A percentile compares a stretch with the other conserved stretches of the same genome.
Conservation (phyloP, 2,113 vertebrate genomes). For the Isurus oxyrinchus region DNA sequence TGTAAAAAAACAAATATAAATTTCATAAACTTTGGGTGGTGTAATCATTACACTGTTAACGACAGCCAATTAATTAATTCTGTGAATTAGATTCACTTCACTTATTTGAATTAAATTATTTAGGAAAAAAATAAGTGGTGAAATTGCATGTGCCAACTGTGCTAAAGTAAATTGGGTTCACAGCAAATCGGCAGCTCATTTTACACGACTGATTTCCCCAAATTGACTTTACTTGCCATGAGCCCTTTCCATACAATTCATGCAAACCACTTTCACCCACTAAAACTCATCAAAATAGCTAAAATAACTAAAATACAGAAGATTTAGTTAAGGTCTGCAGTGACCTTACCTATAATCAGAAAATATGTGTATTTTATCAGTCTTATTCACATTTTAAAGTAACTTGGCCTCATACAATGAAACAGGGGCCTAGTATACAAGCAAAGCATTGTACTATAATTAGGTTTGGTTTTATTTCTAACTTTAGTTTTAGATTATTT, state of each 20-base stretch:
- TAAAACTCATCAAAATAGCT: neutral
- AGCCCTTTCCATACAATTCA: no score
- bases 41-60: neutral
- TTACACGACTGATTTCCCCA: neutral
- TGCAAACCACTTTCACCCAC: neutral
- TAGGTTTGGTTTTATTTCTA: neutral
- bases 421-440: neutral
- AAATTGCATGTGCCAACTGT: neutral
- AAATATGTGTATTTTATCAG: neutral
- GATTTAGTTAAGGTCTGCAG: neutral
- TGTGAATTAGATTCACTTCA: neutral
- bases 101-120: neutral
- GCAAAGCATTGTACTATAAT: neutral
- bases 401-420: neutral
- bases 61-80: neutral
- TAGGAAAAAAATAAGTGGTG: neutral
- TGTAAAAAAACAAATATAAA: neutral
- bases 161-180: neutral
- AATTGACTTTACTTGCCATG: neutral
- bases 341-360: no score
- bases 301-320: neutral
- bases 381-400: neutral
- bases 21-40: conserved; percentile 16
- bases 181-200: neutral
- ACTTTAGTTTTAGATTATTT: neutral